Base-by-base conservation (phyloP, 2,113 vertebrate species). In the Ivindomyrus marchei region DNA sequence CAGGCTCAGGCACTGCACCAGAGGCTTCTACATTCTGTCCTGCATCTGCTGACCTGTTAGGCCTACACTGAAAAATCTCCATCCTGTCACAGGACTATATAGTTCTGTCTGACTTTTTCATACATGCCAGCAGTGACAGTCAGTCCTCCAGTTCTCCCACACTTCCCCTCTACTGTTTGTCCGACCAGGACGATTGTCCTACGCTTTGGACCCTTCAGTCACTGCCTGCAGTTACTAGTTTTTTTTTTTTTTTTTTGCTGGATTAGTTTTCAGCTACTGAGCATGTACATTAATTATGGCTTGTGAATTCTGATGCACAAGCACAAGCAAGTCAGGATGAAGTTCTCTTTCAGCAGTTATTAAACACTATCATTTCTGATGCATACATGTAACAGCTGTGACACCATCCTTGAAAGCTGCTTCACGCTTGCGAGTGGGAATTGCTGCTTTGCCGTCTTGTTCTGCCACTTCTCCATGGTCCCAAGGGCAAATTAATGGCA, bases 381-480 rank as follows among this genome's bases (percentile, higher is more conserved):
- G 31, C 19, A 46, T 52, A 24, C 15, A 42, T 46, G 80, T 53
- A 85, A n/a, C 39, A 85, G 21, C 42, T n/a, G 89, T 90, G 49
- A 89, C 91, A 87, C 50, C 53, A 17, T 45, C 58, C 45, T 24
- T 90, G 62, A 89, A 90, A 87, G 42, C 24, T 62, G 85, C 91
- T 89, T 70, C 83, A 42, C 58, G 89, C 27, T 85, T 87, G 49
- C 39, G 19, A 56, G 84, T 45, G 4, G 62, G 42, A 88, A 36
- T 5, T 39, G 45, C 52, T 1, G 0, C 70, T 90, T 56, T 88
- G 90, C 17, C 53, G 2, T 17, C 21, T 92, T 90, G 90, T 84
- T 58, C 92, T 89, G 90, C 80, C 70, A 39, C 88, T 46, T 91
- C 88, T 80, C 84, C 91, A 93, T 89, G 87, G 87, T 85, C 89